phyloP scores from a whole-genome alignment of 2,113 vertebrate species.

The Scortum barcoo region DNA sequence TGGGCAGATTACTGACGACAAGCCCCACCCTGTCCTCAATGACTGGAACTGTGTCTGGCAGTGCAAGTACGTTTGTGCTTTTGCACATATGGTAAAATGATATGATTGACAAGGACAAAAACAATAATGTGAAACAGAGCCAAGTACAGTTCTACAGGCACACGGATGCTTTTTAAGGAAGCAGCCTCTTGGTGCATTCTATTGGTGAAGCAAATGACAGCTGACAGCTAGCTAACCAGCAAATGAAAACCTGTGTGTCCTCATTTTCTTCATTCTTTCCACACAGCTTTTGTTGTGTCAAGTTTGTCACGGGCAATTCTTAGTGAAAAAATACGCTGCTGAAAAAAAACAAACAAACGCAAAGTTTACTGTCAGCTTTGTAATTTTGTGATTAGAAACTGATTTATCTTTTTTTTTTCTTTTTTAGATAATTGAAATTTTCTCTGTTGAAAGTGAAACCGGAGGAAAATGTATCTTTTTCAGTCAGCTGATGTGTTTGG shows the following conservation, averaged over 20 bases:
- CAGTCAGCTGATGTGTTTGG: background rate
- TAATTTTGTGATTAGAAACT: background rate
- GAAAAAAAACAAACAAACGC: background rate
- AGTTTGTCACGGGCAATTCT: background rate
- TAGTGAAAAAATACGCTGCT: background rate
- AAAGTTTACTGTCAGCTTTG: background rate
- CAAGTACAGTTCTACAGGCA: background rate
- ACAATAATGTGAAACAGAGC: background rate
- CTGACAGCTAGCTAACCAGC: background rate
- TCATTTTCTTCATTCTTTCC: background rate
- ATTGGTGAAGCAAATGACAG: background rate
- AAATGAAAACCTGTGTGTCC: background rate
- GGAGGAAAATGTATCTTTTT: background rate
- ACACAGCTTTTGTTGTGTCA: background rate
- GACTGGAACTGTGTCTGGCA: slow-evolving; percentile 99
- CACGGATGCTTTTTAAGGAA: background rate
- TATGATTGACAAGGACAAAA: background rate
- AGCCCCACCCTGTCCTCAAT: slow-evolving; percentile 89
- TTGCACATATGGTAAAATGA: slow-evolving; percentile 2
- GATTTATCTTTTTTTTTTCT: background rate
- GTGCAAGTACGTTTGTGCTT: slow-evolving; percentile 90
- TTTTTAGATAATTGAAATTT: too few species aligned
- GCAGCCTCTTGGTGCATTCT: background rate
- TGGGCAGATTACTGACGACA: slow-evolving; percentile 85
- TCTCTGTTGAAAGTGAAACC: background rate